Evolutionary conservation across 1,140 invertebrate species (phyloP).

Genomic region (Oscheius sp.): DNA sequence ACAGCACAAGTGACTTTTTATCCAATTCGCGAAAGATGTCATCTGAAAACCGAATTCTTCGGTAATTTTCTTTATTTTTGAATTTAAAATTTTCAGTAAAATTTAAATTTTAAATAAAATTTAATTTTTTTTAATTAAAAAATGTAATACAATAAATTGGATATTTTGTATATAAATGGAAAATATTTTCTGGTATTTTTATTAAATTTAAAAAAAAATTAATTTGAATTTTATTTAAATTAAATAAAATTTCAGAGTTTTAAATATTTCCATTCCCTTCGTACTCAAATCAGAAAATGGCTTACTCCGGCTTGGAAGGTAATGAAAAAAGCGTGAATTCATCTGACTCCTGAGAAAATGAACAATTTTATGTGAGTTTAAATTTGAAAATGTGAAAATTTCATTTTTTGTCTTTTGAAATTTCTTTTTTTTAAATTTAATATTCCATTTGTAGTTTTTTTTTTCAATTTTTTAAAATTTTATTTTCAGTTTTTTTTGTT

Average conservation of each 20-base stretch:
- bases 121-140: too few relatives aligned
- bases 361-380: conserved; percentile 19
- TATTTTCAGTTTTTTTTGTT: too few relatives aligned
- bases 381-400: background rate
- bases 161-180: conserved; percentile 3
- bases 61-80: too few relatives aligned
- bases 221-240: too few relatives aligned
- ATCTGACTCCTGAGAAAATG: background rate
- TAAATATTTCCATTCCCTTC: conserved; percentile 28
- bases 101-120: too few relatives aligned
- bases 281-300: conserved; percentile 1
- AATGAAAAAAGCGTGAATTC: background rate
- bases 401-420: background rate
- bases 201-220: background rate
- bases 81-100: too few relatives aligned
- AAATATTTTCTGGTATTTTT: conserved; percentile 11
- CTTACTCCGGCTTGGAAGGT: conserved; percentile 2
- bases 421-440: background rate
- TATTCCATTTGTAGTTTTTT: too few relatives aligned
- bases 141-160: background rate
- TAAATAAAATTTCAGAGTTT: conserved; percentile 12
- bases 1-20: too few relatives aligned
- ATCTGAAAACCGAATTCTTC: too few relatives aligned
- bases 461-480: too few relatives aligned
- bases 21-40: too few relatives aligned